Conservation (phyloP, 2,888 invertebrate species). For the Furcula furcula region DNA sequence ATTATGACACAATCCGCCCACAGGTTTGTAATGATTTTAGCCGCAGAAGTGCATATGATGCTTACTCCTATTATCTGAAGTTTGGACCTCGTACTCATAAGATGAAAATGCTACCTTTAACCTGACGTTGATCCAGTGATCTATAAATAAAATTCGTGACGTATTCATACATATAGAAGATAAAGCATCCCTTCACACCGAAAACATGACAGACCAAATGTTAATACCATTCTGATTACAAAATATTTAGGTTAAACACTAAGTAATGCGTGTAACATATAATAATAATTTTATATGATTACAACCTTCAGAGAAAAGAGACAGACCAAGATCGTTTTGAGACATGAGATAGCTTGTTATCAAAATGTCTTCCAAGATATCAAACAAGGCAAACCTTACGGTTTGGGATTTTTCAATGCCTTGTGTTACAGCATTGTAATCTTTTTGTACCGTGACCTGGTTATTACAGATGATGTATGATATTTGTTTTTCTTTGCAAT, state of each 20-base stretch:
- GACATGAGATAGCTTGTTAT: constrained; percentile 6
- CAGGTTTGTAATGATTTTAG: too few species aligned
- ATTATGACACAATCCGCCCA: too few species aligned
- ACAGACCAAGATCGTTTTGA: constrained; percentile 8
- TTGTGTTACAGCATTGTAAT: background rate
- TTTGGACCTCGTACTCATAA: too few species aligned
- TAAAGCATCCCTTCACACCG: constrained; percentile 11
- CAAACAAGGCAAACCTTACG: background rate
- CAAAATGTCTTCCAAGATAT: constrained; percentile 9
- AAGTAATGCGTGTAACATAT: constrained; percentile 7
- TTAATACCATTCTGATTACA: constrained; percentile 7
- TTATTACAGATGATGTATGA: too few species aligned
- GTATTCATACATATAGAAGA: too few species aligned
- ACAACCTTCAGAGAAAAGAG: background rate
- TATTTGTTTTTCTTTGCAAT: too few species aligned
- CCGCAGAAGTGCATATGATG: too few species aligned
- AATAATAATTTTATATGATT: too few species aligned
- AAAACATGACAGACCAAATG: constrained; percentile 5
- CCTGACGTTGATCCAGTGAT: too few species aligned
- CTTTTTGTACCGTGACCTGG: background rate
- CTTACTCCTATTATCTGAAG: too few species aligned
- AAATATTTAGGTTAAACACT: constrained; percentile 6
- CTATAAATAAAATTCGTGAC: too few species aligned
- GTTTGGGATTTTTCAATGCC: background rate
- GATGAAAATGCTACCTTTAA: too few species aligned